Base-by-base conservation (phyloP, 2,888 invertebrate genomes). In the Pandemis heparana region DNA sequence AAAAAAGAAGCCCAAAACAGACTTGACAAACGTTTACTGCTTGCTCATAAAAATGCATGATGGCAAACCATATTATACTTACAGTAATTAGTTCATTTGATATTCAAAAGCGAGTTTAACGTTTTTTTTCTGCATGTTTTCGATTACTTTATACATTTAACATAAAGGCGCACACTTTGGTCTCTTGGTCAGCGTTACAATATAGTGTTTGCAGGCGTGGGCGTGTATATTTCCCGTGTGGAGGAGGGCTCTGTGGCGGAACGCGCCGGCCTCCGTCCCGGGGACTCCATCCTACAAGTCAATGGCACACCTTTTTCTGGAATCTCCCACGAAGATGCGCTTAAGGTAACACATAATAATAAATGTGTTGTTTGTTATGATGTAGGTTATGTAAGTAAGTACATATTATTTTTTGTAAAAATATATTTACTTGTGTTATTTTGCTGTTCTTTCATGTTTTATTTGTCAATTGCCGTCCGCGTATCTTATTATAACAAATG, bases 261-360 rank as follows among this genome's bases (percentile, higher is more conserved):
- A 91, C 96, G 97, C 79, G 97, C 97, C 77, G 98, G 98, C 78
- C 95, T 98, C 79, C 96, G 97, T 85, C 97, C 98, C 78, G 99
- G 99, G 78, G 98, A 99, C 95, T 98, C 98, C 89, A 98, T 99
- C 88, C 95, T 99, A 84, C 98, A 98, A 92, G 98, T 98, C 80
- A 99, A 99, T 92, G 98, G 98, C 77, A 97, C 97, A 76, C 98
- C 98, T 78, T 98, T 98, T 93, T 97, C 97, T 72, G 98, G 97
- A 85, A 98, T 98, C 88, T 97, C 97, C 79, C 98, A 98, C 92
- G 97, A 98, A 88, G 98, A 98, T 90, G 98, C 98, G 76, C 96
- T 98, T 79, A 98, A 97, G 96, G 97, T 98, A 95, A 95, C 92
- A 53, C 18, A 23, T 23, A 10, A 23, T 5, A 23, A 16, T 51